A percentile compares a stretch with the other conserved stretches of the same genome.
These are phyloP conservation scores for Eurystomus glaucurus DNA, from an alignment of 2,797 vertebrate species.

Conservation along the genomic window DNA sequence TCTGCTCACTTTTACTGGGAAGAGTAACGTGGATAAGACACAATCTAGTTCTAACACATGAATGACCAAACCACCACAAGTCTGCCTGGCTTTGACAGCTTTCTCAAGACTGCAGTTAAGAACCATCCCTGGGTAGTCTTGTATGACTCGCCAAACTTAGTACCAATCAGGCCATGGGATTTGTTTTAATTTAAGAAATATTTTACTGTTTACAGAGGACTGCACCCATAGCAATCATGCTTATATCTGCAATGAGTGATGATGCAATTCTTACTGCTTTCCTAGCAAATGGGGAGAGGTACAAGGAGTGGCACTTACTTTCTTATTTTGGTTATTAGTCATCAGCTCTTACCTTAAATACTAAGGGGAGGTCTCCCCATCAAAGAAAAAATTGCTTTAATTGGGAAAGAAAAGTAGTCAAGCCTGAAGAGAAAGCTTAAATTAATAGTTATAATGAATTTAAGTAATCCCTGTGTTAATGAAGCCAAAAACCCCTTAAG, in stretches of 20 bases:
- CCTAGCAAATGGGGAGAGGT: not conserved
- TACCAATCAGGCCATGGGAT: not conserved
- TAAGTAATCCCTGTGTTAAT: not conserved
- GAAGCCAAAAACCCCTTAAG: not conserved
- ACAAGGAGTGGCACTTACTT: conserved; percentile 16
- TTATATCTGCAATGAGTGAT: not conserved
- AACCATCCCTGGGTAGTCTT: not conserved
- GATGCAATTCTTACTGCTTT: conserved; percentile 17
- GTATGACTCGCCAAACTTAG: rapidly evolving
- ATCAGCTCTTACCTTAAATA: conserved; percentile 19
- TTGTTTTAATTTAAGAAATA: not conserved
- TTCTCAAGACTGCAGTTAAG: not conserved
- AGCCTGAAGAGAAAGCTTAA: not conserved
- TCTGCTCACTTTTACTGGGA: not conserved
- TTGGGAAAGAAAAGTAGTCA: not conserved
- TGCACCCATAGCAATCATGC: rapidly evolving
- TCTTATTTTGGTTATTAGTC: conserved; percentile 40
- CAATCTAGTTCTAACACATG: not conserved
- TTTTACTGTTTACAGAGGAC: not conserved
- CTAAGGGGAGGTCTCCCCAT: not conserved
- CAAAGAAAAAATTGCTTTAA: not conserved
- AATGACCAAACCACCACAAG: not conserved
- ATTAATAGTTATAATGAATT: not conserved
- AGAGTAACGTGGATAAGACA: not conserved
- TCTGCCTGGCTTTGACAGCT: not conserved